phyloP scores from a whole-genome alignment of 2,113 vertebrate species.

The Chunga burmeisteri region DNA sequence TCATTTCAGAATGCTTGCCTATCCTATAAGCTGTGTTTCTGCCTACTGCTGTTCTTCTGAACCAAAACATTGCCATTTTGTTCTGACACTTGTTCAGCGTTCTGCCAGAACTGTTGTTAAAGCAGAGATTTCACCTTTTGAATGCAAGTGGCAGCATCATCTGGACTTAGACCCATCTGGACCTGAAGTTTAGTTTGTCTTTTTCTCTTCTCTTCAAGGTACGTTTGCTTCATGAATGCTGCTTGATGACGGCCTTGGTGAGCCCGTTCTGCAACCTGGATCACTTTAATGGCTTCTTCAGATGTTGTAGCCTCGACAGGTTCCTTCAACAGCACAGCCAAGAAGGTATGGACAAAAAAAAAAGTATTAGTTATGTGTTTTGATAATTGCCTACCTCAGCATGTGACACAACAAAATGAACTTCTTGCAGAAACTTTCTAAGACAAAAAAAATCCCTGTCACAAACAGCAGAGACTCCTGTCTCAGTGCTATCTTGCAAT shows the following conservation, averaged over 20 bases:
- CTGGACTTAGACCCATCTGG: neutral
- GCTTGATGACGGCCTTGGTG: slow-evolving; percentile 80
- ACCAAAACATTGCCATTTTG: neutral
- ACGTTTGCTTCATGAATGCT: slow-evolving; percentile 77
- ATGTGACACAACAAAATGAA: neutral
- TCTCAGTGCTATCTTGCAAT: neutral
- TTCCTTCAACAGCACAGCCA: slow-evolving; percentile 29
- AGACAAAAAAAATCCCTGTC: neutral
- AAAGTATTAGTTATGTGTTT: neutral
- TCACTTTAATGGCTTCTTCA: slow-evolving; percentile 68
- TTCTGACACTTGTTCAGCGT: neutral
- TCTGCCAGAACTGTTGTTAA: neutral
- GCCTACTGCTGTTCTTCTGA: neutral
- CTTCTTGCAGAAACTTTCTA: neutral
- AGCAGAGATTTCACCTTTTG: slow-evolving; percentile 76
- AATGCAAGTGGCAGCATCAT: slow-evolving; percentile 72
- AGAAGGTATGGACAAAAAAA: neutral
- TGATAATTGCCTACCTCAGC: neutral
- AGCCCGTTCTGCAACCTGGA: slow-evolving; percentile 82
- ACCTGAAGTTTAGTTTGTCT: neutral
- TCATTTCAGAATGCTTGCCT: neutral
- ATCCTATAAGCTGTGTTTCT: neutral
- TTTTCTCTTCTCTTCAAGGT: slow-evolving; percentile 61
- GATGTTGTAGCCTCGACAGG: slow-evolving; percentile 12
- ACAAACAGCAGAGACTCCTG: neutral